These are phyloP conservation scores for Clusia tigrina DNA, from an alignment of 2,888 invertebrate species.

Conservation along the genomic window DNA sequence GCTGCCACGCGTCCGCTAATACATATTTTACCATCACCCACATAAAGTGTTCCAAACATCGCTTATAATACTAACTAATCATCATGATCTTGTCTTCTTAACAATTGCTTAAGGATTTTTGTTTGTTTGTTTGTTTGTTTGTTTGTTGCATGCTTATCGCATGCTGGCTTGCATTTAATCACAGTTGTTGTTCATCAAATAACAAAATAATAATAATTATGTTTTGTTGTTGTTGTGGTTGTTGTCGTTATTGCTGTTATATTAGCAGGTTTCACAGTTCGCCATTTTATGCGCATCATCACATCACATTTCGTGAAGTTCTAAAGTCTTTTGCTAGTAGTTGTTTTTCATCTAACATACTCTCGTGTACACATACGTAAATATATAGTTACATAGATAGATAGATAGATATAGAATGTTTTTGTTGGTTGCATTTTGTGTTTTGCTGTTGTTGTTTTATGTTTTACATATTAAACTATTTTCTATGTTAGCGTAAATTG, in stretches of 20 bases:
- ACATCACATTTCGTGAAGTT: constrained; percentile 46
- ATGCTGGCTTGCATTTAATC: constrained; percentile 44
- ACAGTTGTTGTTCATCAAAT: constrained; percentile 31
- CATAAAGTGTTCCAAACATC: neutral
- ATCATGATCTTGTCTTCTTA: constrained; percentile 1
- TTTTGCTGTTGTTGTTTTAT: neutral
- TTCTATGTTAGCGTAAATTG: too few species aligned
- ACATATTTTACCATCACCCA: neutral
- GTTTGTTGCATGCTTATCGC: constrained; percentile 30
- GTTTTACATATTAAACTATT: too few species aligned
- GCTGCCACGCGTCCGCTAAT: too few species aligned
- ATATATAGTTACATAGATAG: too few species aligned
- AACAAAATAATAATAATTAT: constrained; percentile 28
- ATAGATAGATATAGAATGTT: neutral
- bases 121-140: constrained; percentile 18
- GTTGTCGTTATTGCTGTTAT: too few species aligned
- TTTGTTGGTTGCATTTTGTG: neutral
- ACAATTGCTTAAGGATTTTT: constrained; percentile 46
- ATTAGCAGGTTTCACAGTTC: constrained; percentile 36
- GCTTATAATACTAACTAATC: constrained; percentile 8
- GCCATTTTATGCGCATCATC: constrained; percentile 21
- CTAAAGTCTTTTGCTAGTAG: constrained; percentile 51
- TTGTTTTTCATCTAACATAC: too few species aligned
- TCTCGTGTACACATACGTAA: too few species aligned
- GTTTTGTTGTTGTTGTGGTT: constrained; percentile 33